phyloP scores from a whole-genome alignment of 2,797 vertebrate genomes.

The Sebastiscus tertius region DNA sequence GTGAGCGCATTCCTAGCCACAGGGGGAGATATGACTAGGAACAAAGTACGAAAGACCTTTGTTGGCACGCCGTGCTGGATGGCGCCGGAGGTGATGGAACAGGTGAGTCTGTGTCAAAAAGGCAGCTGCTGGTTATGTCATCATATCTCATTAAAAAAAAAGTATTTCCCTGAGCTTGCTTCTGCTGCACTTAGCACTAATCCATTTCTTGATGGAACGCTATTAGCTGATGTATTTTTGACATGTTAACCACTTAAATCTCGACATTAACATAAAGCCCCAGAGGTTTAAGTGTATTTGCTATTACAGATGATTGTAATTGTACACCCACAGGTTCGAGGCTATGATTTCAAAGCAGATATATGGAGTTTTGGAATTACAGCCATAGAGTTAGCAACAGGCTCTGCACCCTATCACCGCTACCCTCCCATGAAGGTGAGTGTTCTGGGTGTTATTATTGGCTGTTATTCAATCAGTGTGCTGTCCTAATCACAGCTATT shows the following conservation, averaged over 20 bases:
- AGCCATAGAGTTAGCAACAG: slow-evolving; percentile 96
- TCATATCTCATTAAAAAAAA: not conserved
- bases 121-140: not conserved
- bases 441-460: not conserved
- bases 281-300: not conserved
- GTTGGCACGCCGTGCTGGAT: slow-evolving; percentile 99
- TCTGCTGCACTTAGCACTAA: not conserved
- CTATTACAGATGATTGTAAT: not conserved
- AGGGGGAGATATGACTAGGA: slow-evolving; percentile 96
- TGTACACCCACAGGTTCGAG: slow-evolving; percentile 88
- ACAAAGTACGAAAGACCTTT: slow-evolving; percentile 99
- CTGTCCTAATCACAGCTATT: not conserved
- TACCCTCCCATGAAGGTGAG: slow-evolving; percentile 99
- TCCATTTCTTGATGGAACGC: not conserved
- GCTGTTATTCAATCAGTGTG: not conserved
- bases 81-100: slow-evolving; percentile 99
- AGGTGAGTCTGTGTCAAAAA: slow-evolving; percentile 81
- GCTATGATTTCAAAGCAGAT: slow-evolving; percentile 99
- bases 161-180: not conserved
- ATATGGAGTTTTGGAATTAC: slow-evolving; percentile 99
- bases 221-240: not conserved
- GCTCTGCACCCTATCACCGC: slow-evolving; percentile 97
- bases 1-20: slow-evolving; percentile 97
- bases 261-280: not conserved
- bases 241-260: not conserved